Evolutionary conservation across 2,888 invertebrate genomes (phyloP).

Genomic region (Uloborus plumipes): DNA sequence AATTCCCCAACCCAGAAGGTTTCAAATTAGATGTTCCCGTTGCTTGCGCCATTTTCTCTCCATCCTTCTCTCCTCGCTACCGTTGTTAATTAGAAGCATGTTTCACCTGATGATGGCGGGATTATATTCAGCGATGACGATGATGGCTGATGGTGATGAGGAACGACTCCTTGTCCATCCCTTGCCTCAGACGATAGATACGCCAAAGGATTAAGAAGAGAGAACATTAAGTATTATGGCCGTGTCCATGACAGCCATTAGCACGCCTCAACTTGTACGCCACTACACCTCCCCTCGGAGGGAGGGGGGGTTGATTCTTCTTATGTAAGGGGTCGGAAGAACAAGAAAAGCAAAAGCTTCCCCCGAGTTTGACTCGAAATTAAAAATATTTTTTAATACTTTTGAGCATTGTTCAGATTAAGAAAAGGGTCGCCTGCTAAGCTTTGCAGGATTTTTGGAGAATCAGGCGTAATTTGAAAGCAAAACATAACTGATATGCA

Average conservation of each 20-base stretch:
- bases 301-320: not conserved
- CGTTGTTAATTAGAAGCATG: constrained; percentile 55
- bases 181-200: not conserved
- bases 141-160: constrained; percentile 44
- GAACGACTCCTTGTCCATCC: constrained; percentile 44
- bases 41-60: constrained; percentile 32
- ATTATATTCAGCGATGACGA: constrained; percentile 27
- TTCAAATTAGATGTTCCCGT: constrained; percentile 63
- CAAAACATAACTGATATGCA: no score
- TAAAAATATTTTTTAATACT: constrained; percentile 29
- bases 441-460: not conserved
- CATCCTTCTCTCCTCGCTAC: constrained; percentile 3
- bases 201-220: constrained; percentile 52
- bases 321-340: not conserved
- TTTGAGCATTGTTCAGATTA: constrained; percentile 3
- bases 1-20: constrained; percentile 61
- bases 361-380: constrained; percentile 19
- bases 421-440: constrained; percentile 8
- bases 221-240: constrained; percentile 25
- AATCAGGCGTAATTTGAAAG: not conserved
- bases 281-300: not conserved
- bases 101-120: constrained; percentile 52
- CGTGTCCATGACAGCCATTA: constrained; percentile 51
- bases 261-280: constrained; percentile 29
- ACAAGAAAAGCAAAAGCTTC: constrained; percentile 1